Conservation (phyloP, 2,113 vertebrate species). For the Seriola aureovittata region DNA sequence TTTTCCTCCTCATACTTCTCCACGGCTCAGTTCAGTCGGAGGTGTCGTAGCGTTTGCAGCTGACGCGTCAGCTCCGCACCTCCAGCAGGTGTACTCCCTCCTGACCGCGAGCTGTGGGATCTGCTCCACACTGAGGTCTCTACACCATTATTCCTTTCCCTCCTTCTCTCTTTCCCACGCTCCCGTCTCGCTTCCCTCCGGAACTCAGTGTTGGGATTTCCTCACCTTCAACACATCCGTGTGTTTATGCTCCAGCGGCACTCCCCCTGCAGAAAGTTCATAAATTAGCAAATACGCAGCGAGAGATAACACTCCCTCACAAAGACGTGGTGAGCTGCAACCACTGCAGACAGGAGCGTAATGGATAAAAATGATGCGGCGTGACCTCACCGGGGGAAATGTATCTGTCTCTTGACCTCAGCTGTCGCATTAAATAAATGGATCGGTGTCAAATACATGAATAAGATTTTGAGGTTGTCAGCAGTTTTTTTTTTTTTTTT, state of each 20-base stretch:
- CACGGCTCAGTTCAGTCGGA: background rate
- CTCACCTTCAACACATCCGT: slow-evolving; percentile 62
- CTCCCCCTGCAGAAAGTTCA: slow-evolving; percentile 38
- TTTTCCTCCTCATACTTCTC: slow-evolving; percentile 6
- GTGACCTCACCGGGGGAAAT: slow-evolving; percentile 33
- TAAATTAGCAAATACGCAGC: slow-evolving; percentile 53
- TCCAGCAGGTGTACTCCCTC: slow-evolving; percentile 66
- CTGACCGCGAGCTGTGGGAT: slow-evolving; percentile 32
- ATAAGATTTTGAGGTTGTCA: slow-evolving; percentile 25
- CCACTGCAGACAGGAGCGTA: background rate
- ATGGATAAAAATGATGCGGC: slow-evolving; percentile 29
- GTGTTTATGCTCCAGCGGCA: slow-evolving; percentile 48
- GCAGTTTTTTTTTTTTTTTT: background rate
- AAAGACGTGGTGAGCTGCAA: background rate
- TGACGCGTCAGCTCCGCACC: slow-evolving; percentile 27
- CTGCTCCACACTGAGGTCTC: slow-evolving; percentile 4
- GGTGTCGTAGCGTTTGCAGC: slow-evolving; percentile 26
- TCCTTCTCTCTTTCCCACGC: slow-evolving; percentile 70
- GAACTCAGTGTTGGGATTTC: slow-evolving; percentile 63
- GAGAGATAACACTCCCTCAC: slow-evolving; percentile 51
- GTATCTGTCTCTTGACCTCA: slow-evolving; percentile 37
- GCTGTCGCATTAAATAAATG: slow-evolving; percentile 41
- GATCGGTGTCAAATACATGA: slow-evolving; percentile 26
- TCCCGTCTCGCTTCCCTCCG: slow-evolving; percentile 44
- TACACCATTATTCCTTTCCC: slow-evolving; percentile 20